These are phyloP conservation scores for Pandemis heparana DNA, from an alignment of 2,888 invertebrate species.

Conservation along the genomic window DNA sequence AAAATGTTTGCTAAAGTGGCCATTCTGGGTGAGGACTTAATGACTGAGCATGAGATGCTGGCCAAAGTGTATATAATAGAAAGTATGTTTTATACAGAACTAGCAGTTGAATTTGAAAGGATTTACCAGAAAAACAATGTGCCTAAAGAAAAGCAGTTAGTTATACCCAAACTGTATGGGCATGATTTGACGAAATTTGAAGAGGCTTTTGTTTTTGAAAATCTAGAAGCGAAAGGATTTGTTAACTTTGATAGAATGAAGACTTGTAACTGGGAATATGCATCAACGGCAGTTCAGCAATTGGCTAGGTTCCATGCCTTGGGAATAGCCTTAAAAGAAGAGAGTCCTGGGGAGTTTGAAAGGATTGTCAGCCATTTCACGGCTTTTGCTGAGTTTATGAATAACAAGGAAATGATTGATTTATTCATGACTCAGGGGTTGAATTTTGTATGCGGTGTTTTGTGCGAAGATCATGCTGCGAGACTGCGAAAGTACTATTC, in stretches of 20 bases:
- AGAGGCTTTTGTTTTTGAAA: slow-evolving; percentile 40
- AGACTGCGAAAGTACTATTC: no score
- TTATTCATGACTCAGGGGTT: no score
- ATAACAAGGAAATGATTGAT: neutral
- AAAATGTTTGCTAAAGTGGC: slow-evolving; percentile 52
- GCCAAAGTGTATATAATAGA: slow-evolving; percentile 49
- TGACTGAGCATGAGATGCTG: slow-evolving; percentile 25
- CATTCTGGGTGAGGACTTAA: slow-evolving; percentile 47
- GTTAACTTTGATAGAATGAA: slow-evolving; percentile 32
- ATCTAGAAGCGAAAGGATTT: slow-evolving; percentile 36
- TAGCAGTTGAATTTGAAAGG: slow-evolving; percentile 46
- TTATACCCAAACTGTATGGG: slow-evolving; percentile 54
- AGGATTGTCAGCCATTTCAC: neutral
- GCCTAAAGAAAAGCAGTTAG: slow-evolving; percentile 50
- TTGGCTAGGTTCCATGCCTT: slow-evolving; percentile 44
- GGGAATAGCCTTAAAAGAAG: slow-evolving; percentile 21
- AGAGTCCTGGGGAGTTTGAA: slow-evolving; percentile 26
- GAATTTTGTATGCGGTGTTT: no score
- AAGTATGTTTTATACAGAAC: slow-evolving; percentile 48
- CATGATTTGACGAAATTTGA: slow-evolving; percentile 41
- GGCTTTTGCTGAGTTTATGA: neutral
- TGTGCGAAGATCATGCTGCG: no score
- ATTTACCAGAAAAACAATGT: slow-evolving; percentile 50
- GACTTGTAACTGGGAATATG: slow-evolving; percentile 34
- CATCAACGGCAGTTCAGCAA: slow-evolving; percentile 21